Percentiles rank a stretch among this genome's conserved stretches.
Evolutionary conservation across 2,888 invertebrate genomes (phyloP).

Genomic region (Chrysomela aeneicollis): DNA sequence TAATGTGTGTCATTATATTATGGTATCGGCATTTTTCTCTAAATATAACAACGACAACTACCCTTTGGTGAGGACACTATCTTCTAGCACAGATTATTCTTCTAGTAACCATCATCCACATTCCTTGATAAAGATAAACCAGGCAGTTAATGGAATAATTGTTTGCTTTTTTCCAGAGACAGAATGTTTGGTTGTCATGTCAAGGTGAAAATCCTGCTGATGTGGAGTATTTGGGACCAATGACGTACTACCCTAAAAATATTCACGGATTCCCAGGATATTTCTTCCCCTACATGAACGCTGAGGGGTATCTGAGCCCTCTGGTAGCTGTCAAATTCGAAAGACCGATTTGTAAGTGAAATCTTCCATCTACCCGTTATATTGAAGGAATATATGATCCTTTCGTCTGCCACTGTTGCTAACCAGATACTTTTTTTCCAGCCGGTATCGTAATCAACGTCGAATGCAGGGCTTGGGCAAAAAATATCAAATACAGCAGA

Average conservation of each 20-base stretch:
- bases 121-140: no score
- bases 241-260: slow-evolving; percentile 77
- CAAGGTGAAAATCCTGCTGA: slow-evolving; percentile 94
- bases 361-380: neutral
- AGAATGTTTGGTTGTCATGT: slow-evolving; percentile 92
- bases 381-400: no score
- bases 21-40: no score
- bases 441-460: slow-evolving; percentile 74
- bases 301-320: slow-evolving; percentile 88
- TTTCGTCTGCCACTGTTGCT: neutral
- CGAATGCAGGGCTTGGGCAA: slow-evolving; percentile 90
- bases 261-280: slow-evolving; percentile 84
- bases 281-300: slow-evolving; percentile 88
- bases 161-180: slow-evolving; percentile 72
- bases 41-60: no score
- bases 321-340: slow-evolving; percentile 86
- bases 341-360: slow-evolving; percentile 79
- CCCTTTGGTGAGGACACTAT: no score
- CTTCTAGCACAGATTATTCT: no score
- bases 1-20: no score
- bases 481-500: slow-evolving; percentile 78
- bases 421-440: slow-evolving; percentile 47
- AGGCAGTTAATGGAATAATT: no score
- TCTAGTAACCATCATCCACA: no score
- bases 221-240: slow-evolving; percentile 87